Evolutionary conservation across 2,113 vertebrate genomes (phyloP).

Genomic region (Melanocharis versteri): DNA sequence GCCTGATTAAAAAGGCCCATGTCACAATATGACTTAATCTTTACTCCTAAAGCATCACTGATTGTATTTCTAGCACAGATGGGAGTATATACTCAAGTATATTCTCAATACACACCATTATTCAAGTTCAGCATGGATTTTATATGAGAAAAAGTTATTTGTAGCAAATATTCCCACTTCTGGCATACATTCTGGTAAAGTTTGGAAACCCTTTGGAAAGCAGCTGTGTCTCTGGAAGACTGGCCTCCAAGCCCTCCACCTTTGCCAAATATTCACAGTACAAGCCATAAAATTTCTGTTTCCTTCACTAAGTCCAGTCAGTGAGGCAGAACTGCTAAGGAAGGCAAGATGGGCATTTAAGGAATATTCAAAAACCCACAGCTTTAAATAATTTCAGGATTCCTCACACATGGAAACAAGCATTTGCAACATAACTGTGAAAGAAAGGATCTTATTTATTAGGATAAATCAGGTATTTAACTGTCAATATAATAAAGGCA

Average conservation of each 20-base stretch:
- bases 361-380: not conserved
- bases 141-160: not conserved
- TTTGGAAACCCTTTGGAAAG: not conserved
- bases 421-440: not conserved
- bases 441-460: not conserved
- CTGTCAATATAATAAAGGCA: not conserved
- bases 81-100: not conserved
- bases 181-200: not conserved
- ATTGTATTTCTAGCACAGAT: not conserved
- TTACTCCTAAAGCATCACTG: not conserved
- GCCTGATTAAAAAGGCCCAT: not conserved
- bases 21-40: not conserved
- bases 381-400: not conserved
- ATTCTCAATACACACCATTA: not conserved
- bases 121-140: not conserved
- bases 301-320: not conserved
- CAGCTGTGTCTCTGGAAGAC: not conserved
- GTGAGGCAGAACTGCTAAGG: not conserved
- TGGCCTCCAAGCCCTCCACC: not conserved
- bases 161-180: not conserved
- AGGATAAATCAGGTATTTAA: not conserved
- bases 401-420: not conserved
- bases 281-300: not conserved
- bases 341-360: not conserved
- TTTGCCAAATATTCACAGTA: not conserved